Percentiles rank a stretch among this genome's conserved stretches.
phyloP scores from a whole-genome alignment of 2,888 invertebrate species.

The Patella depressa region DNA sequence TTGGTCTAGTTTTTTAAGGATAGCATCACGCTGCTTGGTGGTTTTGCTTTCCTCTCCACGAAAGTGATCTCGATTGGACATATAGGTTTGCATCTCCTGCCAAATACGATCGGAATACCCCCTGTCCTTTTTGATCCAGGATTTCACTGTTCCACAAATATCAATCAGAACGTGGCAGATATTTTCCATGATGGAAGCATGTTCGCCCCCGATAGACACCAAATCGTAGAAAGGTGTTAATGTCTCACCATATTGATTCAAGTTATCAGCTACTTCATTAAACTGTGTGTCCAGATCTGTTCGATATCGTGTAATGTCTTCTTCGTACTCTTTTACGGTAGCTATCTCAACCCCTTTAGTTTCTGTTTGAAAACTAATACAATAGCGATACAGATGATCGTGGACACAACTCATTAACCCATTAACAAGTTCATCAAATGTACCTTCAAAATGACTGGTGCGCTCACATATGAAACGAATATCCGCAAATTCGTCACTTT shows the following conservation, averaged over 20 bases:
- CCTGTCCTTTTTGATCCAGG: slow-evolving; percentile 54
- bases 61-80: slow-evolving; percentile 49
- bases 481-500: slow-evolving; percentile 37
- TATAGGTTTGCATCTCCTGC: slow-evolving; percentile 52
- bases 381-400: slow-evolving; percentile 53
- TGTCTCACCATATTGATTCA: slow-evolving; percentile 50
- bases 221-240: slow-evolving; percentile 50
- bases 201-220: slow-evolving; percentile 43
- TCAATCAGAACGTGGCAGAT: slow-evolving; percentile 54
- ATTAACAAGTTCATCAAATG: slow-evolving; percentile 47
- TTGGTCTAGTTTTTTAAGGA: slow-evolving; percentile 42
- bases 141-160: slow-evolving; percentile 48
- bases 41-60: slow-evolving; percentile 35
- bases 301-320: slow-evolving; percentile 42
- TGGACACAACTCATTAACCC: slow-evolving; percentile 46
- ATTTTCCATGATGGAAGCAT: slow-evolving; percentile 48
- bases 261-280: slow-evolving; percentile 46
- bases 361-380: slow-evolving; percentile 54
- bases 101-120: slow-evolving; percentile 52
- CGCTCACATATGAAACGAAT: slow-evolving; percentile 48
- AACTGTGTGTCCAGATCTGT: slow-evolving; percentile 48
- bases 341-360: slow-evolving; percentile 47
- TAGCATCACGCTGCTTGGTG: slow-evolving; percentile 29
- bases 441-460: slow-evolving; percentile 48
- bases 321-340: slow-evolving; percentile 50